phyloP scores from a whole-genome alignment of 1,140 invertebrate genomes.

The Halictus rubicundus region DNA sequence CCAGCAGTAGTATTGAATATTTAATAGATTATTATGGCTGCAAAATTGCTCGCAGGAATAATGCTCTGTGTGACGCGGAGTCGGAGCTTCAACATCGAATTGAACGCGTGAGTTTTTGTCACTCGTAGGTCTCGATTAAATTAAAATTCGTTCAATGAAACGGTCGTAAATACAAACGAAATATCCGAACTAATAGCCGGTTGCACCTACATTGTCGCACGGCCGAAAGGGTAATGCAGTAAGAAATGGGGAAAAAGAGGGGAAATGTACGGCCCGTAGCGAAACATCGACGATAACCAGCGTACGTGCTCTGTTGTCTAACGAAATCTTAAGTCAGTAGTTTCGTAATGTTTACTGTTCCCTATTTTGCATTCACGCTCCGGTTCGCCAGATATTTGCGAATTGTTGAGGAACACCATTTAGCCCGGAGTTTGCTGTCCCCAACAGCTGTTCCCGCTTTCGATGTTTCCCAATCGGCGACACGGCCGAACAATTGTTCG shows the following conservation, averaged over 20 bases:
- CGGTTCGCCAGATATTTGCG: slow-evolving; percentile 10
- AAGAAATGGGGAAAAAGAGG: slow-evolving; percentile 19
- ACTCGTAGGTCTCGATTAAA: slow-evolving; percentile 50
- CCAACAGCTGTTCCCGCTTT: not conserved
- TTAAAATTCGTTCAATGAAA: slow-evolving; percentile 60
- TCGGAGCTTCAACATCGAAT: slow-evolving; percentile 16
- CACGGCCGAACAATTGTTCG: not conserved
- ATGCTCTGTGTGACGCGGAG: not conserved
- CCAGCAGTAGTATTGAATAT: too few species aligned
- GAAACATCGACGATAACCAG: slow-evolving; percentile 60
- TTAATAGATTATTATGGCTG: too few species aligned
- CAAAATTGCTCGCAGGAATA: not conserved
- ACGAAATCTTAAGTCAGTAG: slow-evolving; percentile 52
- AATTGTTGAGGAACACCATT: not conserved
- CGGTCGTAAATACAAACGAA: slow-evolving; percentile 47
- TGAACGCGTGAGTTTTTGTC: slow-evolving; percentile 28
- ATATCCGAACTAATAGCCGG: slow-evolving; percentile 55
- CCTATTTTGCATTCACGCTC: not conserved
- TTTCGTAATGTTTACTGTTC: slow-evolving; percentile 28
- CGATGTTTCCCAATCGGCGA: not conserved
- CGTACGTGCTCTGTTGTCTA: slow-evolving; percentile 57
- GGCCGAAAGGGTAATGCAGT: slow-evolving; percentile 6
- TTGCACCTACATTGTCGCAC: slow-evolving; percentile 13
- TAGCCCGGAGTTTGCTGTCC: not conserved
- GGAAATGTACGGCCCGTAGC: slow-evolving; percentile 28